These are phyloP conservation scores for Macropodus opercularis DNA, from an alignment of 2,797 vertebrate species.

Conservation along the genomic window DNA sequence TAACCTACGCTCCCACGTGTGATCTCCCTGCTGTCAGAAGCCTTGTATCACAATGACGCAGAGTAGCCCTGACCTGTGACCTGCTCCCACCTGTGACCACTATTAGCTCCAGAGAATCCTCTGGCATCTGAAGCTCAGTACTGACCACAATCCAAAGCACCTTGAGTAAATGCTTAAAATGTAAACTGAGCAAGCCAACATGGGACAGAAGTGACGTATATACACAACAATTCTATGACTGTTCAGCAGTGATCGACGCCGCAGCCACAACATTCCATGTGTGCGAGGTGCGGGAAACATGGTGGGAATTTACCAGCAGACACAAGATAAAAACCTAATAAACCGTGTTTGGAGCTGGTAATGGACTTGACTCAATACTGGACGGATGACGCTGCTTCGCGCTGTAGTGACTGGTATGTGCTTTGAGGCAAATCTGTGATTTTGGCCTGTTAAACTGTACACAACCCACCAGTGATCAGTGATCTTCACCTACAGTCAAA, in stretches of 20 bases:
- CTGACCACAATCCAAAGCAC: slow-evolving; percentile 13
- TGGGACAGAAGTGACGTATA: slow-evolving; percentile 35
- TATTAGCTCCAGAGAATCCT: neutral
- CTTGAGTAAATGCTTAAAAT: slow-evolving; percentile 5
- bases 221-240: slow-evolving; percentile 40
- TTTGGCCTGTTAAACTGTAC: no score
- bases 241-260: slow-evolving; percentile 8
- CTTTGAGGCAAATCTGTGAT: neutral
- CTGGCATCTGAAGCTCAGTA: neutral
- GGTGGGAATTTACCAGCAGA: slow-evolving; percentile 53
- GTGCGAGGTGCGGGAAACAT: slow-evolving; percentile 42
- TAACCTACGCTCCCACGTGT: neutral
- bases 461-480: no score
- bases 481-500: no score
- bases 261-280: slow-evolving; percentile 44
- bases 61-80: slow-evolving; percentile 4
- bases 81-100: no score
- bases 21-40: neutral
- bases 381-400: neutral
- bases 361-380: slow-evolving; percentile 12
- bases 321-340: slow-evolving; percentile 19
- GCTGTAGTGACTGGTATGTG: neutral
- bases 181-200: slow-evolving; percentile 35
- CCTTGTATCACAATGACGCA: neutral
- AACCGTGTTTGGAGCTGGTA: neutral